Conservation (phyloP, 2,113 vertebrate species). For the Prionailurus viverrinus region DNA sequence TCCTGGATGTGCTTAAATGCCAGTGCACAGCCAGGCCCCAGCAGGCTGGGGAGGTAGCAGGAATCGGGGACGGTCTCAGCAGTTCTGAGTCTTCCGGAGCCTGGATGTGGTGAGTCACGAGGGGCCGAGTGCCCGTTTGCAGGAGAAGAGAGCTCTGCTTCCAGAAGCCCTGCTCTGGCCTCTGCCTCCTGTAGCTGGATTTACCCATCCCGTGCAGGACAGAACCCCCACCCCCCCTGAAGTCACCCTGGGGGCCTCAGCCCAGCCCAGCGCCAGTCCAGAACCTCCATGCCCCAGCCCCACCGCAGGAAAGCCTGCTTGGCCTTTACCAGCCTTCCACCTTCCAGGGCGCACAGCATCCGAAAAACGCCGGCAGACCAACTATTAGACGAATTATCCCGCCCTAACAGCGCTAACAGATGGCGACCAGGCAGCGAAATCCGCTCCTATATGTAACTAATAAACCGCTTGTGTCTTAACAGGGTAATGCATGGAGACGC, state of each 20-base stretch:
- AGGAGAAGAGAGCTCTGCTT: not conserved
- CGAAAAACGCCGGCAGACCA: not conserved
- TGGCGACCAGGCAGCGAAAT: slow-evolving; percentile 75
- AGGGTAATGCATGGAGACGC: slow-evolving; percentile 83
- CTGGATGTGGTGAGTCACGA: too few species aligned
- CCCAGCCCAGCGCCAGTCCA: not conserved
- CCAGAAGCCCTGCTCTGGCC: not conserved
- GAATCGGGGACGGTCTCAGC: too few species aligned
- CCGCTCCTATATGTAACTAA: slow-evolving; percentile 83
- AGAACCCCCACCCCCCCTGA: too few species aligned
- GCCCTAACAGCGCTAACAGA: slow-evolving; percentile 76
- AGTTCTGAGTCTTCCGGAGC: not conserved
- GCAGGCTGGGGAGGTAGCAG: not conserved
- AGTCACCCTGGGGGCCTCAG: not conserved
- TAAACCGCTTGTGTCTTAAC: slow-evolving; percentile 88
- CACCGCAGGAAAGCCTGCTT: not conserved
- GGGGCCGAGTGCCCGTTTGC: not conserved
- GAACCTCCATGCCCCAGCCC: not conserved
- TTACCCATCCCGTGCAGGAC: not conserved
- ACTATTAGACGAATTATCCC: slow-evolving; percentile 70
- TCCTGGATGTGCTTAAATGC: not conserved
- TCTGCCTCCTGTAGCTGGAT: not conserved
- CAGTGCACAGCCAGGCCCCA: accelerated
- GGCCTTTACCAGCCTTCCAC: not conserved
- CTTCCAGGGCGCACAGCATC: not conserved